These are phyloP conservation scores for Edolisoma coerulescens DNA, from an alignment of 2,113 vertebrate species.

Conservation along the genomic window DNA sequence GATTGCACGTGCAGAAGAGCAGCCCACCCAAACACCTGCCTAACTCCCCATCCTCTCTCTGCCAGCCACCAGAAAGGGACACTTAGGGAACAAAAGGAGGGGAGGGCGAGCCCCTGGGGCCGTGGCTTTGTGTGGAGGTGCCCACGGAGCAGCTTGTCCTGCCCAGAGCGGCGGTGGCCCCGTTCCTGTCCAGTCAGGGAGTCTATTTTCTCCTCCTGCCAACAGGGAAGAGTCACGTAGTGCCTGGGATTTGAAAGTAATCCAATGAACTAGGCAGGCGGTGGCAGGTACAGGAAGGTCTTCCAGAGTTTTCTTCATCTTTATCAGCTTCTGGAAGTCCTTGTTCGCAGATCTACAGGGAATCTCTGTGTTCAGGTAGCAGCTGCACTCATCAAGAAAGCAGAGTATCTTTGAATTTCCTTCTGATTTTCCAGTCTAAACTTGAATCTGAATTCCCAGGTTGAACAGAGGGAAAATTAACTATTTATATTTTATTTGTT, in stretches of 20 bases:
- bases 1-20: rapidly evolving
- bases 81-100: not conserved
- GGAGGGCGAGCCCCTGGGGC: not conserved
- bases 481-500: constrained; percentile 55
- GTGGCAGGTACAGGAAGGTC: constrained; percentile 49
- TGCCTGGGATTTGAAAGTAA: constrained; percentile 23
- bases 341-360: constrained; percentile 55
- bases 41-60: not conserved
- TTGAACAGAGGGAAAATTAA: constrained; percentile 34
- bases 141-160: not conserved
- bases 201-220: constrained; percentile 30
- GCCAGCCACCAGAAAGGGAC: not conserved
- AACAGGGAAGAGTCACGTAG: not conserved
- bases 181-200: not conserved
- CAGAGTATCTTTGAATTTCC: constrained; percentile 57
- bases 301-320: constrained; percentile 61
- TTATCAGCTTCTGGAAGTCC: constrained; percentile 39
- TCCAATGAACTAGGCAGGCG: constrained; percentile 17
- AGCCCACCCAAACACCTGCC: not conserved
- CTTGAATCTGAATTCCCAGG: constrained; percentile 46
- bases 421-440: constrained; percentile 54
- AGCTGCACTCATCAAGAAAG: constrained; percentile 57
- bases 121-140: not conserved
- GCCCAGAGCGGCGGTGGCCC: not conserved
- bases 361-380: constrained; percentile 46